Conservation (phyloP, 2,888 invertebrate genomes). For the Sarcophaga caerulescens region DNA sequence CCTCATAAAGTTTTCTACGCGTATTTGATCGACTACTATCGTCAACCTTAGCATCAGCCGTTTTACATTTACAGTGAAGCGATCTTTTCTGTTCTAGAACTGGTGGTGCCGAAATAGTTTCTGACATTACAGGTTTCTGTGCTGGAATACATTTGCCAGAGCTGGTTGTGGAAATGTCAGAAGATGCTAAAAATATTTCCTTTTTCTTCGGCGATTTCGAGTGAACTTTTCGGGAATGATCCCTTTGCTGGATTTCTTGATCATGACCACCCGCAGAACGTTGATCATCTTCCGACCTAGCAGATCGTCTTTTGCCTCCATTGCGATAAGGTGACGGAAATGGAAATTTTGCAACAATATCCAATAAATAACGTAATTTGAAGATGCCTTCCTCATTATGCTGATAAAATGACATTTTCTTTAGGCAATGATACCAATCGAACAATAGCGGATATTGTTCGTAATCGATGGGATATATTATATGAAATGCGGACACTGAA, state of each 20-base stretch:
- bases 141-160: too few relatives aligned
- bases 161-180: too few relatives aligned
- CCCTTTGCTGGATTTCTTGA: not conserved
- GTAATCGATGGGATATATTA: constrained; percentile 79
- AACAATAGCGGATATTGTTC: constrained; percentile 77
- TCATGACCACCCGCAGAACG: not conserved
- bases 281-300: not conserved
- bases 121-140: too few relatives aligned
- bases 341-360: constrained; percentile 74
- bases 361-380: constrained; percentile 72
- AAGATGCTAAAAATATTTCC: too few relatives aligned
- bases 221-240: not conserved
- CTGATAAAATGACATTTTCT: constrained; percentile 74
- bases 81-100: too few relatives aligned
- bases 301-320: not conserved
- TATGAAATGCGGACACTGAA: constrained; percentile 78
- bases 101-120: too few relatives aligned
- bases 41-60: too few relatives aligned
- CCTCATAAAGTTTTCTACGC: too few relatives aligned
- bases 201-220: too few relatives aligned
- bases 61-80: too few relatives aligned
- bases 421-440: constrained; percentile 76
- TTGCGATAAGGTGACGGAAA: constrained; percentile 69
- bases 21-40: too few relatives aligned
- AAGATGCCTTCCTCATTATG: constrained; percentile 75